Conservation (phyloP, 2,888 invertebrate genomes). For the Selenia dentaria region DNA sequence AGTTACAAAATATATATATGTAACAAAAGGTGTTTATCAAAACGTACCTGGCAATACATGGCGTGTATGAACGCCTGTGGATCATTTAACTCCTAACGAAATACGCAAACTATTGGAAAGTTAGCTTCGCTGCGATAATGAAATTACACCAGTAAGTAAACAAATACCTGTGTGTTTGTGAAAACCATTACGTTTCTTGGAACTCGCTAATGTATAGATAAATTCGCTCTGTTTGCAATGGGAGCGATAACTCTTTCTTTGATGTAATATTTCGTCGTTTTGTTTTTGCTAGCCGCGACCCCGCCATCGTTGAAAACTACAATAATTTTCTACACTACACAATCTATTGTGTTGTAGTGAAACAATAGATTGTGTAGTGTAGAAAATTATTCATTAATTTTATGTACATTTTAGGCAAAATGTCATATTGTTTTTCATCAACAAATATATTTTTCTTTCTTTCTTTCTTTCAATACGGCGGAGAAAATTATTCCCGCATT, state of each 20-base stretch:
- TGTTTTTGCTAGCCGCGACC: no score
- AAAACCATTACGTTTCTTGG: neutral
- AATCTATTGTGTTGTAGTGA: no score
- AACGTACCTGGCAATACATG: neutral
- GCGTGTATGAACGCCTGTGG: neutral
- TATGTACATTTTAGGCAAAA: no score
- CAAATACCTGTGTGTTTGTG: neutral
- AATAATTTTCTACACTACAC: no score
- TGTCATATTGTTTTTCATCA: no score
- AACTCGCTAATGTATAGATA: neutral
- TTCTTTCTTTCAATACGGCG: no score
- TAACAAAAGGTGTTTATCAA: neutral
- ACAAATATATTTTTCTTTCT: no score
- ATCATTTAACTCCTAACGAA: neutral
- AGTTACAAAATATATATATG: neutral
- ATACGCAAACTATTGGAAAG: constrained; percentile 10
- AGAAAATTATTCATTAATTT: no score
- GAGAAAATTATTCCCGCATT: no score
- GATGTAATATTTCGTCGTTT: no score
- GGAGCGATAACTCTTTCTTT: neutral
- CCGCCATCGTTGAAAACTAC: no score
- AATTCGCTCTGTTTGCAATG: neutral
- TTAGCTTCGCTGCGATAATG: neutral
- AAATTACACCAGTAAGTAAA: neutral
- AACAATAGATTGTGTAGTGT: no score